These are phyloP conservation scores for Melierax canorus DNA, from an alignment of 2,113 vertebrate species.

Conservation along the genomic window DNA sequence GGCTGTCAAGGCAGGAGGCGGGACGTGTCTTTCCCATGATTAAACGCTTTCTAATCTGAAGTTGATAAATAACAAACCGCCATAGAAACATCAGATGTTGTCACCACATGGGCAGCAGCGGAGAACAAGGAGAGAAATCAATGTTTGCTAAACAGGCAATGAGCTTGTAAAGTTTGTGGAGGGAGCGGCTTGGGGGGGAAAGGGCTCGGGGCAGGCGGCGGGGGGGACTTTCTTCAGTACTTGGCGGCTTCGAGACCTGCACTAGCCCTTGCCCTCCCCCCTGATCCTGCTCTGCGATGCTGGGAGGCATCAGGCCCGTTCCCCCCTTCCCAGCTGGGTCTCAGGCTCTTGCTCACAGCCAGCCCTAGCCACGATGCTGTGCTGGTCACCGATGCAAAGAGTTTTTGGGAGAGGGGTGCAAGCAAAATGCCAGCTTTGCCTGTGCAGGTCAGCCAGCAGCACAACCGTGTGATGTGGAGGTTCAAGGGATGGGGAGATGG, in stretches of 20 bases:
- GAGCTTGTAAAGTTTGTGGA: background rate
- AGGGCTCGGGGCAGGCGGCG: fast-evolving
- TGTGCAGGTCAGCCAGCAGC: background rate
- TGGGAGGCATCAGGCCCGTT: background rate
- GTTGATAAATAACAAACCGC: conserved; percentile 18
- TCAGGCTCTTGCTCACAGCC: background rate
- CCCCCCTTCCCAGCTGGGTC: background rate
- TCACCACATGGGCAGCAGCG: background rate
- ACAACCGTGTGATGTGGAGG: fast-evolving
- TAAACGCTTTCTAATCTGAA: conserved; percentile 19
- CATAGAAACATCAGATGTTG: background rate
- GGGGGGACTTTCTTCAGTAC: background rate
- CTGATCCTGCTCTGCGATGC: background rate
- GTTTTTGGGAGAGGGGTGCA: background rate
- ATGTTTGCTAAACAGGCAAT: conserved; percentile 1
- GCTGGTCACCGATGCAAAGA: background rate
- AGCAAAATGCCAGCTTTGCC: background rate
- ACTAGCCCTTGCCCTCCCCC: background rate
- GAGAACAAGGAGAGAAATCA: background rate
- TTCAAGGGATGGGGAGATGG: fast-evolving
- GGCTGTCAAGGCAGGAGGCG: background rate
- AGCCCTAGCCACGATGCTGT: fast-evolving
- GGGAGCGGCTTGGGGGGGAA: background rate
- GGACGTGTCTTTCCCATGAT: background rate
- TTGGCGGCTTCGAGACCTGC: background rate